Conservation (phyloP, 53 echinoderm and acorn worm species). For the Apostichopus leukothele region DNA sequence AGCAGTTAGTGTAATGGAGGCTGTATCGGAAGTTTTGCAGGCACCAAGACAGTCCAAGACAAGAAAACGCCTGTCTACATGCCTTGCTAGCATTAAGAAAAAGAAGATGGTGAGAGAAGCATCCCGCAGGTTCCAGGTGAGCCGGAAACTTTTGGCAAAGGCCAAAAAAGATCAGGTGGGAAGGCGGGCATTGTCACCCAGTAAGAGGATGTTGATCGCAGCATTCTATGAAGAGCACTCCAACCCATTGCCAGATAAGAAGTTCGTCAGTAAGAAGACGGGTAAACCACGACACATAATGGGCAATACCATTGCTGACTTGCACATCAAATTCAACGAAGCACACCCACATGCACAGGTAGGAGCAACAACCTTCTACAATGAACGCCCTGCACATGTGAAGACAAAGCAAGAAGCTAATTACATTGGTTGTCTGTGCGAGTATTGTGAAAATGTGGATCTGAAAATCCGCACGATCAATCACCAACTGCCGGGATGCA, state of each 20-base stretch:
- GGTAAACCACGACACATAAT: conserved; percentile 43
- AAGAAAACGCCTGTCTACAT: background rate
- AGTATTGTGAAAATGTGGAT: conserved; percentile 65
- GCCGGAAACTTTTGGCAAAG: conserved; percentile 50
- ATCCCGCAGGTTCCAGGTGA: conserved; percentile 35
- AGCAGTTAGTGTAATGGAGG: background rate
- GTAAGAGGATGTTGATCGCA: conserved; percentile 19
- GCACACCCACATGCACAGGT: conserved; percentile 51
- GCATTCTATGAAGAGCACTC: conserved; percentile 58
- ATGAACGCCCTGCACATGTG: conserved; percentile 54
- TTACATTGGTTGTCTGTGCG: conserved; percentile 64
- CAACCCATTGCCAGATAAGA: conserved; percentile 61
- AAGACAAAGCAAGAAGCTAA: conserved; percentile 46
- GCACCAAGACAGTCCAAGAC: background rate
- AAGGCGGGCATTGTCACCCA: conserved; percentile 22
- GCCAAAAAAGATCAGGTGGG: conserved; percentile 32
- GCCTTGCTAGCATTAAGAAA: conserved; percentile 37
- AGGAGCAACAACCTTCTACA: conserved; percentile 40
- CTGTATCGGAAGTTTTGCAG: conserved; percentile 1
- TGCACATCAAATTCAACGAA: conserved; percentile 48
- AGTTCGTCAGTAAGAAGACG: conserved; percentile 64
- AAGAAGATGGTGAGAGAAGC: conserved; percentile 38
- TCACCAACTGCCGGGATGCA: conserved; percentile 32
- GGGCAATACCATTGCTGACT: conserved; percentile 12
- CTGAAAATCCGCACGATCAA: conserved; percentile 56